Conservation (phyloP, 2,113 vertebrate genomes). For the Turdus rufiventris region DNA sequence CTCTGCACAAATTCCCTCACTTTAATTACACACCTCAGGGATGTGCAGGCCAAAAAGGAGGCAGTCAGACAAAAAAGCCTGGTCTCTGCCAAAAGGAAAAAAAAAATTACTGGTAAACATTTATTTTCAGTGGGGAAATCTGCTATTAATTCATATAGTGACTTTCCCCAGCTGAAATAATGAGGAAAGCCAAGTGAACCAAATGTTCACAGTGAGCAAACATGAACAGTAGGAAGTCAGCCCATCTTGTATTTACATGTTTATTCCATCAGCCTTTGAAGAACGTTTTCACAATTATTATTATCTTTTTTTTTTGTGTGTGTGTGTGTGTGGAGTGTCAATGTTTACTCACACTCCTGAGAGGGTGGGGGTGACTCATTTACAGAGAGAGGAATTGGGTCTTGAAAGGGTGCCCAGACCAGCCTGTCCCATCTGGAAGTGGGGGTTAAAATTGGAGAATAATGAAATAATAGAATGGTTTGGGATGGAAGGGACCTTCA, state of each 20-base stretch:
- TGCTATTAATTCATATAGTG: constrained; percentile 80
- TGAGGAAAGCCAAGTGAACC: constrained; percentile 74
- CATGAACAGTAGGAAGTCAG: constrained; percentile 65
- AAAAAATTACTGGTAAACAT: constrained; percentile 72
- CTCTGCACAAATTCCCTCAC: constrained; percentile 74
- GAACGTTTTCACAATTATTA: not conserved
- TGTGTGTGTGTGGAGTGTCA: not conserved
- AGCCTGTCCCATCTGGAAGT: not conserved
- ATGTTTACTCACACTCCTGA: not conserved
- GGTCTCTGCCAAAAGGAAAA: constrained; percentile 72
- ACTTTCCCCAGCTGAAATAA: constrained; percentile 79
- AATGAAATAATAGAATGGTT: not conserved
- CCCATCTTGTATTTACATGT: constrained; percentile 70
- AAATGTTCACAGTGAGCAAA: constrained; percentile 76
- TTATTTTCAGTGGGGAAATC: constrained; percentile 81
- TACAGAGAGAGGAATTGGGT: not conserved
- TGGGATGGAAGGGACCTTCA: not conserved
- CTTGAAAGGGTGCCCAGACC: rapidly evolving
- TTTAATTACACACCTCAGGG: constrained; percentile 82
- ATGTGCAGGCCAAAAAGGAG: constrained; percentile 71
- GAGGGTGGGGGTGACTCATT: not conserved
- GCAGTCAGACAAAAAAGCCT: constrained; percentile 73
- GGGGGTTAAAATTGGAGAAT: not conserved
- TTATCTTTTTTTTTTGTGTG: too few relatives aligned
- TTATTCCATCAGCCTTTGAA: constrained; percentile 64